Conservation (phyloP, 2,888 invertebrate species). For the Dryococelus australis region DNA sequence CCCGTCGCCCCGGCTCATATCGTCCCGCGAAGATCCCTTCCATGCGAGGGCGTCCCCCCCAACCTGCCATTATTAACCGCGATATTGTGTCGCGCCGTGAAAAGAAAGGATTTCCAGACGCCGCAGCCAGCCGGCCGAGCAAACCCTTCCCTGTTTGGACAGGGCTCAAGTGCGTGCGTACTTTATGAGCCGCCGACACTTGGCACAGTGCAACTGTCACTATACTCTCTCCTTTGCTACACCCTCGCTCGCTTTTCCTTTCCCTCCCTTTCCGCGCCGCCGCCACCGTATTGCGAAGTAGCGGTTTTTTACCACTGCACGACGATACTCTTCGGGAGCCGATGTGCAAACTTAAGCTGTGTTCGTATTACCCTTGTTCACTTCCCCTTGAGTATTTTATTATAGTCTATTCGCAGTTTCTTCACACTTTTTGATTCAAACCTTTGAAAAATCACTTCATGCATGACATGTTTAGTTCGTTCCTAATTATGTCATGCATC, state of each 20-base stretch:
- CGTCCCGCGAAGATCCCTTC: not conserved
- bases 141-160: not conserved
- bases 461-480: too few relatives aligned
- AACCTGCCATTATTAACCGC: not conserved
- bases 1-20: not conserved
- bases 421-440: too few relatives aligned
- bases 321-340: too few relatives aligned
- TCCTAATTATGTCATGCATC: too few relatives aligned
- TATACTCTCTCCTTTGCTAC: not conserved
- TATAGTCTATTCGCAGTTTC: too few relatives aligned
- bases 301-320: too few relatives aligned
- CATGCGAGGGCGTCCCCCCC: not conserved
- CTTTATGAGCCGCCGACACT: not conserved
- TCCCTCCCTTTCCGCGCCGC: not conserved
- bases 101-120: not conserved
- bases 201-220: not conserved
- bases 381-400: too few relatives aligned
- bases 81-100: conserved; percentile 3
- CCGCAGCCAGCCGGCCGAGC: not conserved
- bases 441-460: too few relatives aligned
- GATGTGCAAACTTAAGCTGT: too few relatives aligned
- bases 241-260: not conserved
- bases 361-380: too few relatives aligned
- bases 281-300: too few relatives aligned
- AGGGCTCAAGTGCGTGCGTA: not conserved